Base-by-base conservation (phyloP, 2,888 invertebrate genomes). In the Thymelicus sylvestris region DNA sequence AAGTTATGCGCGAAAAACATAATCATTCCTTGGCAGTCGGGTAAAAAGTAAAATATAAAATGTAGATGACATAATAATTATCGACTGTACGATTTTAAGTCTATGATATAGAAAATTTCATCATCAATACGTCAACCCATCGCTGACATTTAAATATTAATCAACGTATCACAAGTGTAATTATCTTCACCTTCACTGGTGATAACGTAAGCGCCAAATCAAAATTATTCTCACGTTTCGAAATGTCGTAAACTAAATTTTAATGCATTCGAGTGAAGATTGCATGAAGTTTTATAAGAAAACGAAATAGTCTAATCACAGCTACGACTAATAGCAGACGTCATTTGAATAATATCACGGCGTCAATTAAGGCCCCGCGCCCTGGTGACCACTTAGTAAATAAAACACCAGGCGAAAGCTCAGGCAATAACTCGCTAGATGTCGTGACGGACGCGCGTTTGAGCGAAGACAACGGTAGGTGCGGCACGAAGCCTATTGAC, bases 401-500 rank as follows among this genome's bases (percentile, higher is more conserved):
- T 91, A 91, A 90, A 91, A 91, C 90, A 89, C 81, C 80, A 78
- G 72, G 66, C 67, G 63, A 63, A 65, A 74, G 74, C 62, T 71
- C 83, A 50, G 81, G 83, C 86, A 83, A 87, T 88, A 89, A 88
- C 86, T 87, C 90, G 88, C 84, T 84, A 87, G 90, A 88, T 92
- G 88, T 88, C 93, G 92, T 93, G 93, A 84, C 89, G 86, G 81
- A 74, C 79, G 79, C 81, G 86, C 92, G 91, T 93, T 92, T 65
- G 65, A 92, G 86, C 80, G 86, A 88, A 92, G 90, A 91, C 90
- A 89, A 85, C 86, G 79, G 86, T 83, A 90, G 92, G 91, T 87
- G 91, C 91, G 91, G 89, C 89, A 66, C 80, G 83, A 83, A 83
- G 84, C 90, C 90, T 91, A 88, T 90, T 91, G 92, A 90, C 93